These are phyloP conservation scores for Nettapus auritus DNA, from an alignment of 2,113 vertebrate genomes.

Conservation along the genomic window DNA sequence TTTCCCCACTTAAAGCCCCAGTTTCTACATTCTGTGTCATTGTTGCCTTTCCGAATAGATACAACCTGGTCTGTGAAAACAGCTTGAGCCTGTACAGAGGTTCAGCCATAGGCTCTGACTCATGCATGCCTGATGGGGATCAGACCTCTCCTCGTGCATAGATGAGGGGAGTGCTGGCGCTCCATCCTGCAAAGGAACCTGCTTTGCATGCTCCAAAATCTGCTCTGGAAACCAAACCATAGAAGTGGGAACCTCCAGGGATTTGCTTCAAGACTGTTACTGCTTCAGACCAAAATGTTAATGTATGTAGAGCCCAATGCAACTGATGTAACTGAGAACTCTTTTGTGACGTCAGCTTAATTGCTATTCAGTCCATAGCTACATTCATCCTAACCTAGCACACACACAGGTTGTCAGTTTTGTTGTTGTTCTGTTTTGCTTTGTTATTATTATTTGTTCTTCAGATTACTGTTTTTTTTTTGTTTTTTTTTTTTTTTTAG, in stretches of 20 bases:
- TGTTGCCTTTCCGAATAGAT: not conserved
- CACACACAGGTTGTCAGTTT: not conserved
- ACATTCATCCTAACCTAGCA: not conserved
- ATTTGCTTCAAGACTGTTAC: not conserved
- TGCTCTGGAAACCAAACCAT: not conserved
- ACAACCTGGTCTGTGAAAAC: not conserved
- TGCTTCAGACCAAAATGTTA: not conserved
- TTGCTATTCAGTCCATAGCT: not conserved
- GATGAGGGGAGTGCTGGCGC: not conserved
- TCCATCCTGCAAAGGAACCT: not conserved
- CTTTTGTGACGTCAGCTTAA: not conserved
- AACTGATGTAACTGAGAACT: not conserved
- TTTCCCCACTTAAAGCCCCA: accelerated
- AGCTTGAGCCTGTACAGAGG: not conserved
- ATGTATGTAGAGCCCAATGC: not conserved
- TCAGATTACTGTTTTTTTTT: not conserved
- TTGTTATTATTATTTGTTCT: not conserved
- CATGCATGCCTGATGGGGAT: accelerated
- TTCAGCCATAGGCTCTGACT: accelerated
- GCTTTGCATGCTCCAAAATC: not conserved
- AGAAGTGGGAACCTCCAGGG: not conserved
- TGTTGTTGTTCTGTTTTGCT: not conserved
- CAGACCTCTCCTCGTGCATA: not conserved
- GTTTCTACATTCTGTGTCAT: not conserved
- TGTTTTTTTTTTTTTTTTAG: not conserved